Percentiles rank a stretch among this genome's conserved stretches.
Conservation (phyloP, 2,797 vertebrate genomes). For the Coregonus suidteri region DNA sequence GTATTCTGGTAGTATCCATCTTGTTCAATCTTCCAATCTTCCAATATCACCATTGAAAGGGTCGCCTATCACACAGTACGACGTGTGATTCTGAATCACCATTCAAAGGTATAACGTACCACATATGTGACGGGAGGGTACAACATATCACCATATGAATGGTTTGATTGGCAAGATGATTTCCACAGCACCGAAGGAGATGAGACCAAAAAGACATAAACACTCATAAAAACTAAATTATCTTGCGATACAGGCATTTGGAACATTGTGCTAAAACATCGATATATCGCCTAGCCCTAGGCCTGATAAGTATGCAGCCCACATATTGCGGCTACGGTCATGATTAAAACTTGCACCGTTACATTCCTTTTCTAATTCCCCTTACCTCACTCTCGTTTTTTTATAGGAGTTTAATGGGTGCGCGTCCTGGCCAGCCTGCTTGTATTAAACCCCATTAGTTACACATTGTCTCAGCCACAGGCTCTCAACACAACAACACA, state of each 20-base stretch:
- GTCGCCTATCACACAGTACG: no score
- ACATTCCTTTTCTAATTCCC: neutral
- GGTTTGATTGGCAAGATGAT: no score
- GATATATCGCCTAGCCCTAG: no score
- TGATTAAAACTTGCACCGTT: neutral
- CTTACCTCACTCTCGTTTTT: neutral
- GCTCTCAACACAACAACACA: neutral
- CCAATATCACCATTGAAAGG: no score
- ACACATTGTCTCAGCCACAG: neutral
- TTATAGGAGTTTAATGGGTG: slow-evolving; percentile 1
- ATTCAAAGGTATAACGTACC: neutral
- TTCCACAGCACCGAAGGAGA: no score
- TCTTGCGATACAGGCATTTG: no score
- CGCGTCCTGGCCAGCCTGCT: neutral
- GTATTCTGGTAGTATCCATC: slow-evolving; percentile 98
- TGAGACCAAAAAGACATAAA: no score
- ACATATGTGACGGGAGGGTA: neutral
- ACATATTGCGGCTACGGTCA: neutral
- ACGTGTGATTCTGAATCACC: neutral
- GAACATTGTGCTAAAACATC: no score
- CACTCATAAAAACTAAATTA: no score
- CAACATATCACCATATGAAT: no score
- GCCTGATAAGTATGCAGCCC: neutral
- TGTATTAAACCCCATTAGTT: slow-evolving; percentile 13
- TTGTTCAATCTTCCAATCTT: slow-evolving; percentile 87